Conservation (phyloP, 2,888 invertebrate genomes). For the Endotricha flammealis region DNA sequence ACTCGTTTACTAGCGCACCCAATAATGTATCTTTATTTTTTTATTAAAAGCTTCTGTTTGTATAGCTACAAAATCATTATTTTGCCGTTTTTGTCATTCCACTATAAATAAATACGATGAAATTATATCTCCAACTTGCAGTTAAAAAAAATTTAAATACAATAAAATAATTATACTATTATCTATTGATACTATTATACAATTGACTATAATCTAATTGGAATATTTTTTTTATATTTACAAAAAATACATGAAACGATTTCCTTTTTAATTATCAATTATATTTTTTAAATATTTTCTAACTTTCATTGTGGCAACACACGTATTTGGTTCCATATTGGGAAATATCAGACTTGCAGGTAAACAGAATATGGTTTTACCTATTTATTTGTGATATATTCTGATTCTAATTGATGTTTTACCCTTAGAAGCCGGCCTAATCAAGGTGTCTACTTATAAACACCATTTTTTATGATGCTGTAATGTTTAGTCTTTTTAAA, state of each 20-base stretch:
- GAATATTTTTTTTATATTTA: conserved; percentile 68
- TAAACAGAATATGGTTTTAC: too few relatives aligned
- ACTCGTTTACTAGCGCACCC: too few relatives aligned
- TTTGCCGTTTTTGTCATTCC: not conserved
- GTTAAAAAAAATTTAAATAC: conserved; percentile 52
- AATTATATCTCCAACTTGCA: conserved; percentile 9
- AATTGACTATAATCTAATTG: conserved; percentile 66
- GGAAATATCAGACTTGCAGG: too few relatives aligned
- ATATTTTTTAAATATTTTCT: conserved; percentile 5
- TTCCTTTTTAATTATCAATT: conserved; percentile 19
- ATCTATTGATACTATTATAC: conserved; percentile 68
- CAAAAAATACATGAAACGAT: conserved; percentile 42
- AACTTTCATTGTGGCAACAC: conserved; percentile 4
- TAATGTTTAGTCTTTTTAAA: too few relatives aligned
- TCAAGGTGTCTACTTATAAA: too few relatives aligned
- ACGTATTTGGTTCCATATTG: conserved; percentile 4
- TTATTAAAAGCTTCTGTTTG: too few relatives aligned
- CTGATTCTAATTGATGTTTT: too few relatives aligned
- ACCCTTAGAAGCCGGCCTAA: too few relatives aligned
- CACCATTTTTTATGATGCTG: too few relatives aligned
- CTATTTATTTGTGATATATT: too few relatives aligned
- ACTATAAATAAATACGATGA: not conserved
- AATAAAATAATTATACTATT: conserved; percentile 41
- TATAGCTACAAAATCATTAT: not conserved
- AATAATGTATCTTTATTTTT: too few relatives aligned